Base-by-base conservation (phyloP, 2,888 invertebrate species). In the Agapetus fuscipes region DNA sequence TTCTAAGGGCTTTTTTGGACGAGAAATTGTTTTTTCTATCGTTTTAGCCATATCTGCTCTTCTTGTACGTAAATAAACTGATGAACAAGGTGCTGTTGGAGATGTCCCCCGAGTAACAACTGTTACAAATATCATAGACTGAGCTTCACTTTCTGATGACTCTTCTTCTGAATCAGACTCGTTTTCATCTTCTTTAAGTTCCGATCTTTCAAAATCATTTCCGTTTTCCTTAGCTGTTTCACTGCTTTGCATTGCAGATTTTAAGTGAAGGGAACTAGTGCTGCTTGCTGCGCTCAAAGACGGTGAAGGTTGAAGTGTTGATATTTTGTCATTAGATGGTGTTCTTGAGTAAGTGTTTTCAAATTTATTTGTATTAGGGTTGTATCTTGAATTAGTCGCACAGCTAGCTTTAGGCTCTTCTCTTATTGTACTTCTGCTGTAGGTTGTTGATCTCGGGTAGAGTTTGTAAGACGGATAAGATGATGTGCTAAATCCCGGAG, bases 61-160 rank as follows among this genome's bases (percentile, higher is more conserved):
- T 50, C 81, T 72, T 15, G 73, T 74, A 48, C 83, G 66, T 7
- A 79, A 63, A 48, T 78, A 78, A 20, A 66, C 62, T 1, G 74
- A 68, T 1, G 78, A 74, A 1, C 79, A 76, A 1, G 81, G 78
- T 3, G 81, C 78, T 0, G 81, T 83, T 1, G 87, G 87, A 12
- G 87, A 88, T 1, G 87, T 87, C 17, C 80, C 80, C 41, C 87
- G 69, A 1, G 83, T 83, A 3, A 83, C 69, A 34, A 86, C 75
- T 3, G 71, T 69, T 3, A 87, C 57, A 3, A 75, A 62, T 27
- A 72, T 57, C 41, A 61, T 59, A 46, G 61, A 60, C 11, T 52
- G 47, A 3, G 38, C 34, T 37, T 60, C 59, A 16, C 36, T 64
- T 55, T 65, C 66, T 49, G 54, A 56, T 36, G 60, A 61, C 51